Evolutionary conservation across 2,888 invertebrate genomes (phyloP).

Genomic region (Biston stratarius): DNA sequence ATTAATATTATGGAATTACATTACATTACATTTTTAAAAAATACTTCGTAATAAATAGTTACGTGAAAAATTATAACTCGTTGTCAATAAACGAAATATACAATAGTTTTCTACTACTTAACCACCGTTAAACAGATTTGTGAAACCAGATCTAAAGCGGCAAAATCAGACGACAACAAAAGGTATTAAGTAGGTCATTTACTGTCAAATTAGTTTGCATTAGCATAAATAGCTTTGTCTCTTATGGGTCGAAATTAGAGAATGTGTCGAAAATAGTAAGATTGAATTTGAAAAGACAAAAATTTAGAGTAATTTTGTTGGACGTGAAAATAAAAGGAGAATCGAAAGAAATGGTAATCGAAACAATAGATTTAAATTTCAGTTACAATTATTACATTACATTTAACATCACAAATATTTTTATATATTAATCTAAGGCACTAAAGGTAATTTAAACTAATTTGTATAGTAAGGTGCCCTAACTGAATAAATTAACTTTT

Average conservation of each 20-base stretch:
- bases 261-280: constrained; percentile 60
- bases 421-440: constrained; percentile 68
- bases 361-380: background rate
- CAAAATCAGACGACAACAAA: constrained; percentile 53
- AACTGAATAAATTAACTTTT: constrained; percentile 23
- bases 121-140: constrained; percentile 41
- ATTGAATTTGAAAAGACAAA: constrained; percentile 48
- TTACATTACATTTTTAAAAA: too few relatives aligned
- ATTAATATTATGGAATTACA: too few relatives aligned
- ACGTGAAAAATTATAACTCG: background rate
- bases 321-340: constrained; percentile 35
- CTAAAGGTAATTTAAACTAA: constrained; percentile 52
- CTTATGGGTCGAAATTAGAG: constrained; percentile 57
- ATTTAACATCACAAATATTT: constrained; percentile 76
- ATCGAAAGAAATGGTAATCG: constrained; percentile 5
- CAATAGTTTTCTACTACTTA: constrained; percentile 25
- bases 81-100: background rate
- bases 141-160: constrained; percentile 51
- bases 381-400: background rate
- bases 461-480: constrained; percentile 71
- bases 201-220: constrained; percentile 67
- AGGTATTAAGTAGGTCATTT: constrained; percentile 73
- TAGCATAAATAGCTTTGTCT: constrained; percentile 72
- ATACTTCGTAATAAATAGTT: background rate
- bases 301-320: background rate